These are phyloP conservation scores for Sternarchorhynchus goeldii DNA, from an alignment of 2,797 vertebrate genomes.

Conservation along the genomic window DNA sequence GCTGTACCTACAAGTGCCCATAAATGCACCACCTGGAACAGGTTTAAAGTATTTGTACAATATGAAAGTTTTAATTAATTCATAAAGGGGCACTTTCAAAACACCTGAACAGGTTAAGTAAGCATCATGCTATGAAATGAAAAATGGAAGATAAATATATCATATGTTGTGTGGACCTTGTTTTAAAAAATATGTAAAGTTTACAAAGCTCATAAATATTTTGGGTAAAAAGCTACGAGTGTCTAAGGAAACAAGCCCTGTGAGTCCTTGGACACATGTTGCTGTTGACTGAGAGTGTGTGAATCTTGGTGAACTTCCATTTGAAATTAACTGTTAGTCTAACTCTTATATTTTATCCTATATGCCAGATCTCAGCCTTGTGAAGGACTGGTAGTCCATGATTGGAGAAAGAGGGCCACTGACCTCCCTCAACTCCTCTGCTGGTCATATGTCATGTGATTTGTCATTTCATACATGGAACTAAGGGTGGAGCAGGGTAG, in stretches of 20 bases:
- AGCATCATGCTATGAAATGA: not conserved
- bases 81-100: not conserved
- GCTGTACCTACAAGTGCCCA: not conserved
- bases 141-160: not conserved
- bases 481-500: too few relatives aligned
- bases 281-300: not conserved
- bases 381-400: slow-evolving; percentile 19
- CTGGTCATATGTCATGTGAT: slow-evolving; percentile 37
- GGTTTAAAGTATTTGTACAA: slow-evolving; percentile 1
- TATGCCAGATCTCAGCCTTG: not conserved
- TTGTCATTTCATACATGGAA: slow-evolving; percentile 38
- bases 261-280: not conserved
- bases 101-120: not conserved
- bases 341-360: not conserved
- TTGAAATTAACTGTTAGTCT: not conserved
- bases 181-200: not conserved
- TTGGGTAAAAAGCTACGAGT: slow-evolving; percentile 4
- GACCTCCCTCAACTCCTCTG: slow-evolving; percentile 32
- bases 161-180: not conserved
- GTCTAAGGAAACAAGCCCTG: not conserved
- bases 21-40: not conserved
- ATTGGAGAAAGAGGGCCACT: slow-evolving; percentile 22
- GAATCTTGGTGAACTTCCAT: not conserved
- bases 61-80: slow-evolving; percentile 1
- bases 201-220: not conserved